Evolutionary conservation across 2,797 vertebrate species (phyloP), one percentile per base, ranked within the genome.

Genomic region (Lacerta viridis): DNA sequence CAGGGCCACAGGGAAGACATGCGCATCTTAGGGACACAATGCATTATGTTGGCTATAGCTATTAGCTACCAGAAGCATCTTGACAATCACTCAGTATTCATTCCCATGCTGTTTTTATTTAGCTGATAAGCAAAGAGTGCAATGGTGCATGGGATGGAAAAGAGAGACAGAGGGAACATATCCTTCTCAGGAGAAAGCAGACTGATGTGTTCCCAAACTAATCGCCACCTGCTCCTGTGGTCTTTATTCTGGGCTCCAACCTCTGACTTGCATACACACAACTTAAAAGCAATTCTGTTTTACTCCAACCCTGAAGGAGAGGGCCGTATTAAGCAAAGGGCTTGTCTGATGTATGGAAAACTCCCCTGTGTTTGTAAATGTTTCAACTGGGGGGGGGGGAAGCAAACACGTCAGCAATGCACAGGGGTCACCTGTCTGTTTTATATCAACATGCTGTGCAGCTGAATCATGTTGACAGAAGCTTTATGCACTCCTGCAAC

Each of bases 21-120:
- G 36, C 13, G 66, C 75, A 80, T 64, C 72, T 90, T 78, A 69
- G 27, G 74, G 80, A 43, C 76, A 80, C 87, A 84, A 0, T 29
- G 23, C 61, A 82, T 82, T 39, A 66, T 39, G 41, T 27, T 29
- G 5, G 17, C 61, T 43, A 43, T 59, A 68, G 10, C 20, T 64
- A 8, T 61, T 80, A 64, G n/a, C 18, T 80, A 55, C 50, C 61
- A 23, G 33, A 81, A 81, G 36, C 36, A 81, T 39, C 36, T 66
- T 41, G 59, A 64, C 33, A 64, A 9, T 2, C 4, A 25, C 59
- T 39, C 71, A 39, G 33, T 74, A 39, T 74, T 74, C 71, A 74
- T 74, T 39, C 9, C 10, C 33, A 36, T 36, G 17, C 43, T 80
- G 50, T 6, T 80, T 61, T 36, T 27, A 23, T 39, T 39, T 64